These are phyloP conservation scores for Falco naumanni DNA, from an alignment of 2,797 vertebrate genomes.

Conservation along the genomic window DNA sequence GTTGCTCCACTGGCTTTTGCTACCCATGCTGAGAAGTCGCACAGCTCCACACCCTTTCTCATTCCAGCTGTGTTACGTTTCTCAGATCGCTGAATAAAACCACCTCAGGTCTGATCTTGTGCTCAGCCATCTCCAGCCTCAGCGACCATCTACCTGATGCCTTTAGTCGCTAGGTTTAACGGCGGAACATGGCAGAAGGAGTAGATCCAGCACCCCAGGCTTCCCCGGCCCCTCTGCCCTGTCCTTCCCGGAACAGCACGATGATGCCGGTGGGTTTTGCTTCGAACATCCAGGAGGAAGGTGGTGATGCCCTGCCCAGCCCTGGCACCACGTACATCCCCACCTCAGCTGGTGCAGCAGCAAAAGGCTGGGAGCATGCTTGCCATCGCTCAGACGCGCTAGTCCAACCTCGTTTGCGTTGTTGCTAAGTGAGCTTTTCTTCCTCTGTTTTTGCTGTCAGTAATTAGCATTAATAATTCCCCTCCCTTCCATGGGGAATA, in stretches of 20 bases:
- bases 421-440: neutral
- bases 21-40: rapidly evolving
- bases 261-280: rapidly evolving
- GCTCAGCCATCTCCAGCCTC: neutral
- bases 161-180: rapidly evolving
- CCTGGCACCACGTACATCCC: rapidly evolving
- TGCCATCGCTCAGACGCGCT: rapidly evolving
- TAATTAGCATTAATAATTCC: neutral
- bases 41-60: neutral
- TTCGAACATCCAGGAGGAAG: neutral
- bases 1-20: neutral
- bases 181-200: neutral
- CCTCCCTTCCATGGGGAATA: neutral
- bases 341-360: rapidly evolving
- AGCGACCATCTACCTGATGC: rapidly evolving
- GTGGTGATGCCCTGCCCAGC: neutral
- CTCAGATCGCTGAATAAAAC: rapidly evolving
- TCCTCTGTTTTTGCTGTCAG: neutral
- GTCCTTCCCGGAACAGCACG: rapidly evolving
- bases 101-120: neutral
- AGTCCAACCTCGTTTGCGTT: neutral
- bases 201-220: neutral
- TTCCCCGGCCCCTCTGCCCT: neutral
- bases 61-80: rapidly evolving
- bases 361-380: rapidly evolving